Evolutionary conservation across 2,888 invertebrate genomes (phyloP), one percentile per base, ranked within the genome.

Genomic region (Sisyra terminalis): DNA sequence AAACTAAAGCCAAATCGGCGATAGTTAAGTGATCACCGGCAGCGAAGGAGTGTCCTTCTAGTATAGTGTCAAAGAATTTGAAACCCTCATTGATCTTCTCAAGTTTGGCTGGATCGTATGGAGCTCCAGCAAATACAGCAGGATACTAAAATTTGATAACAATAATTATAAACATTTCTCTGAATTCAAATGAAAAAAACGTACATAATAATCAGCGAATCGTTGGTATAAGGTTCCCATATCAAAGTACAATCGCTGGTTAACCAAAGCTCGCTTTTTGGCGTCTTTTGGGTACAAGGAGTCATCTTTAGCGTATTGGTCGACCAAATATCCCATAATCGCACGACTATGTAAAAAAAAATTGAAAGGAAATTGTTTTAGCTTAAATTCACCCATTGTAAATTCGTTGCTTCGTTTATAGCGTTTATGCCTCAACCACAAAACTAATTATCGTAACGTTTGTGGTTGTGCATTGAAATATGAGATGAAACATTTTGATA

Each of bases 191-290:
- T 13, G 4, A 11, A 24, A 34, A 11, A 11, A 37, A 71, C 78
- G 69, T 59, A 83, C 82, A 54, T 79, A 81, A 55, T 78, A 80
- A 45, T 79, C 78, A 3, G 67, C 65, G 50, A 84, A 77, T 53
- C 75, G 69, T 46, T 70, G 66, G 60, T 78, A 84, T 4, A 90
- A 63, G 0, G 77, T 80, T 16, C 81, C 82, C 55, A 80, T 70
- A 54, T 88, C 87, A 59, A 87, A 88, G 63, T 78, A 83, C 45
- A 88, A 62, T 44, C 79, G 70, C 55, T 84, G 80, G 60, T 89
- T 84, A 39, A 90, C 78, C 2, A 77, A 44, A 1, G 82, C 88
- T 31, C 85, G 70, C 50, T 75, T 75, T 55, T 78, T 73, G 6
- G 84, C 74, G 51, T 86, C 83, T 54, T 77, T 82, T 2, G 89